phyloP scores from a whole-genome alignment of 1,140 invertebrate genomes.

The Eriosoma lanigerum region DNA sequence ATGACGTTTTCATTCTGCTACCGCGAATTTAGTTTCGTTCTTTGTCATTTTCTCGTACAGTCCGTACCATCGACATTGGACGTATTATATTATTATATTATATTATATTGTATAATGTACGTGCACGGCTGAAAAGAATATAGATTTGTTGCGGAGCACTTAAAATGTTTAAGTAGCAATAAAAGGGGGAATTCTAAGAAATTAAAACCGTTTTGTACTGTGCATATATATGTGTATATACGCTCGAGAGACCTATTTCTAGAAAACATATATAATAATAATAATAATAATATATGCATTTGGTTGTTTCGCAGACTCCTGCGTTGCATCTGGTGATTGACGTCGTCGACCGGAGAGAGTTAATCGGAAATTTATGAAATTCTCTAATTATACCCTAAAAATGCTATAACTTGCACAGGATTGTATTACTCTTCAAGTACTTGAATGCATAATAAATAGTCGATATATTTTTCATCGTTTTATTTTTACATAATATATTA shows the following conservation, averaged over 20 bases:
- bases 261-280: neutral
- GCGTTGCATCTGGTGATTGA: constrained; percentile 3
- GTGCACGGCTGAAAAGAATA: constrained; percentile 13
- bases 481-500: no score
- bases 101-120: neutral
- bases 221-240: no score
- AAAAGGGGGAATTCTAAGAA: constrained; percentile 22
- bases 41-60: neutral
- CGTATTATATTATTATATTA: no score
- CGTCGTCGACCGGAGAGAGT: neutral
- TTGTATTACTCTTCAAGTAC: neutral
- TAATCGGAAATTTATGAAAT: constrained; percentile 20
- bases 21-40: constrained; percentile 11
- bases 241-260: constrained; percentile 12
- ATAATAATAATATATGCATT: constrained; percentile 2
- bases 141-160: constrained; percentile 1
- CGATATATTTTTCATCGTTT: no score
- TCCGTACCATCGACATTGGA: no score
- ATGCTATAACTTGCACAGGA: neutral
- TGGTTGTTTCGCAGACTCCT: neutral
- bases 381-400: neutral
- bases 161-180: constrained; percentile 11
- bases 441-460: neutral
- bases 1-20: neutral
- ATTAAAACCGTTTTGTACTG: constrained; percentile 18